Conservation (phyloP, 2,888 invertebrate species). For the Encarsia formosa region DNA sequence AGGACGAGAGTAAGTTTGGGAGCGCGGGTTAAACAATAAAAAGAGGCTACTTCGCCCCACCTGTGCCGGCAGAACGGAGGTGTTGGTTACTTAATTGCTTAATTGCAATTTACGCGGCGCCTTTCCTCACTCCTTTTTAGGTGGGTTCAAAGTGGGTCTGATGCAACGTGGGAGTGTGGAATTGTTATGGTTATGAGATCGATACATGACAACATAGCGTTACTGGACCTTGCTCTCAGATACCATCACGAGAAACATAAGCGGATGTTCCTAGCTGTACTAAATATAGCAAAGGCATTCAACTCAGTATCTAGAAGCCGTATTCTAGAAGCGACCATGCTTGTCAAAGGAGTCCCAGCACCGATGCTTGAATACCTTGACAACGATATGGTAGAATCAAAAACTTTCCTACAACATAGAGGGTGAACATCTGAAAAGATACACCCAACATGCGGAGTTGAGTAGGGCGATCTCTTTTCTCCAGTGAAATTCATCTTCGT, state of each 20-base stretch:
- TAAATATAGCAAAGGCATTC: conserved; percentile 26
- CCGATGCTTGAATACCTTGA: conserved; percentile 15
- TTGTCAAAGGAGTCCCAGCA: conserved; percentile 4
- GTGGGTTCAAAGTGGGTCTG: too few relatives aligned
- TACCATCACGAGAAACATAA: neutral
- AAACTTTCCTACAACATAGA: conserved; percentile 30
- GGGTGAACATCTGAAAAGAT: conserved; percentile 16
- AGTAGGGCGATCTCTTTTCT: conserved; percentile 28
- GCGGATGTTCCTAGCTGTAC: conserved; percentile 14
- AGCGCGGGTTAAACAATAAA: too few relatives aligned
- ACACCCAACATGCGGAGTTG: conserved; percentile 9
- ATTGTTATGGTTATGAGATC: too few relatives aligned
- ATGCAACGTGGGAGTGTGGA: too few relatives aligned
- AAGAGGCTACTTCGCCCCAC: too few relatives aligned
- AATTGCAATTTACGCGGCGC: too few relatives aligned
- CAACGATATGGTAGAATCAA: conserved; percentile 27
- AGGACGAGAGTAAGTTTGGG: too few relatives aligned
- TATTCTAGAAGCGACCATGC: conserved; percentile 1
- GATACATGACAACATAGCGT: neutral
- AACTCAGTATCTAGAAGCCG: conserved; percentile 24
- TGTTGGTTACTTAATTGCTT: too few relatives aligned
- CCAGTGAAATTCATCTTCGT: conserved; percentile 28
- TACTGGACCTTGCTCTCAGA: neutral
- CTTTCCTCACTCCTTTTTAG: too few relatives aligned
- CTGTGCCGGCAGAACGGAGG: too few relatives aligned